phyloP scores from a whole-genome alignment of 2,797 vertebrate genomes.

The Sebastolobus altivelis region DNA sequence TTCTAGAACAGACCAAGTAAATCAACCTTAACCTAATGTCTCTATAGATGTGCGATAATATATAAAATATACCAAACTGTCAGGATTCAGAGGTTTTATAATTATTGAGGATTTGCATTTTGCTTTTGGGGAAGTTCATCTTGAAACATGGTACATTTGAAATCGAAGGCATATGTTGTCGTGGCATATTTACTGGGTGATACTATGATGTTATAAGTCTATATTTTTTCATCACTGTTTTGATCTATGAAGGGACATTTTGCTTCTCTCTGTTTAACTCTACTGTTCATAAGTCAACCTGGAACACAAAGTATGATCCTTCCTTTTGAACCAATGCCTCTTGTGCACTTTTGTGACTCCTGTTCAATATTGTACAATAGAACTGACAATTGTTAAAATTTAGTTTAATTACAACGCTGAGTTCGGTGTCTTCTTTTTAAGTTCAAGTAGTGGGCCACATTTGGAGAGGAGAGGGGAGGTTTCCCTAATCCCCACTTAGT shows the following conservation, averaged over 20 bases:
- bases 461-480: constrained; percentile 1
- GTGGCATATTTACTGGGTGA: constrained; percentile 70
- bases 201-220: constrained; percentile 73
- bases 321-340: constrained; percentile 78
- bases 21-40: constrained; percentile 42
- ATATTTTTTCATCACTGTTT: constrained; percentile 79
- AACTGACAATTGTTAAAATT: constrained; percentile 90
- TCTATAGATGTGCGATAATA: constrained; percentile 61
- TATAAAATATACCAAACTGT: constrained; percentile 59
- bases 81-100: constrained; percentile 51
- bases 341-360: constrained; percentile 88
- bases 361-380: constrained; percentile 90
- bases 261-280: constrained; percentile 53
- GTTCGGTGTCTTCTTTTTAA: constrained; percentile 56
- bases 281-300: constrained; percentile 59
- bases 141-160: constrained; percentile 42
- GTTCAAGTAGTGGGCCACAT: not conserved
- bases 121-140: constrained; percentile 30
- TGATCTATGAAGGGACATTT: constrained; percentile 68
- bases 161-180: constrained; percentile 62
- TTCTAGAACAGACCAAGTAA: constrained; percentile 53
- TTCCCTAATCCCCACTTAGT: constrained; percentile 16
- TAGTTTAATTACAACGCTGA: constrained; percentile 84
- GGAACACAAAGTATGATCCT: constrained; percentile 60
- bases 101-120: constrained; percentile 23